These are phyloP conservation scores for Lithobates pipiens DNA, from an alignment of 2,797 vertebrate species.

Conservation along the genomic window DNA sequence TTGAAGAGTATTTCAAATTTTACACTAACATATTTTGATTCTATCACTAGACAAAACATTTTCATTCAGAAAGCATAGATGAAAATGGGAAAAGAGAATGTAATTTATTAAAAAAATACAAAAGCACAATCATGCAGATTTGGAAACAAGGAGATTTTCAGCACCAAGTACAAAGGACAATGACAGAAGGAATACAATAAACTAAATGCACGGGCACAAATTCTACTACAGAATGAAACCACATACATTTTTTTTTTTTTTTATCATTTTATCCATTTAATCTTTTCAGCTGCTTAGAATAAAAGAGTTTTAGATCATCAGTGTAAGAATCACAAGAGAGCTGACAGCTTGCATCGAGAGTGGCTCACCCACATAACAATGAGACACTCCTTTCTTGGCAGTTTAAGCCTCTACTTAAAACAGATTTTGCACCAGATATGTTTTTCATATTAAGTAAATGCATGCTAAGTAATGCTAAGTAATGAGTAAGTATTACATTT, in stretches of 20 bases:
- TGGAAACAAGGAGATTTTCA: background rate
- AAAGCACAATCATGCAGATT: background rate
- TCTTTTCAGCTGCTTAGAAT: background rate
- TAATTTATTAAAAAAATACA: background rate
- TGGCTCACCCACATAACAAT: background rate
- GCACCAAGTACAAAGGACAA: background rate
- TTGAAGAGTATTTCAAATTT: background rate
- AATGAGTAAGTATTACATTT: no score
- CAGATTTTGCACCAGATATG: background rate
- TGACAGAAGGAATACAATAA: background rate
- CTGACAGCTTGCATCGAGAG: background rate
- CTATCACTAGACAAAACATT: background rate
- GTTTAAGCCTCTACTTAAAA: background rate
- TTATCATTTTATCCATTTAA: slow-evolving; percentile 2
- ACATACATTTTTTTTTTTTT: background rate
- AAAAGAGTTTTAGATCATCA: background rate
- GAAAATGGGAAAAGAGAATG: background rate
- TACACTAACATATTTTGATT: background rate
- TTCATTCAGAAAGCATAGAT: background rate
- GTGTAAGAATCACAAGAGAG: background rate
- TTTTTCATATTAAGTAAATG: no score
- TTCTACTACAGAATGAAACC: background rate
- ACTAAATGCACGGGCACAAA: background rate
- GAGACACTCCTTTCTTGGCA: background rate
- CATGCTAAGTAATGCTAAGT: no score